These are phyloP conservation scores for Microctenopoma stevenorrisi DNA, from an alignment of 2,797 vertebrate species.

Conservation along the genomic window DNA sequence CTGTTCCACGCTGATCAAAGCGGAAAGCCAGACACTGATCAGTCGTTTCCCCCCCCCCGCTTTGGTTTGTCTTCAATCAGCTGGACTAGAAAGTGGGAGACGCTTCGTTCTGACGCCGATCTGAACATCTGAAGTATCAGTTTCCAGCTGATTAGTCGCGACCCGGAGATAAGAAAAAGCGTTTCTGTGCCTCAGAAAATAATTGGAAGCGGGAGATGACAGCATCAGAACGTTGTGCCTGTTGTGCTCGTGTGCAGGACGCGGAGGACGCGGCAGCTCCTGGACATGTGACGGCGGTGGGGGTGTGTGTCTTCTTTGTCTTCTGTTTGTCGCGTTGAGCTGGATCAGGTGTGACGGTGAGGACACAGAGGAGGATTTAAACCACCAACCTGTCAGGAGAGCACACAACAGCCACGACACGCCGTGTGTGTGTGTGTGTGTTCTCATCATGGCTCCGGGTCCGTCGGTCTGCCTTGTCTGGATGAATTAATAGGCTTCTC, in stretches of 20 bases:
- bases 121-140: conserved; percentile 36
- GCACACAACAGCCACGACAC: conserved; percentile 21
- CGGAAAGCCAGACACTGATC: conserved; percentile 21
- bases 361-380: too few relatives aligned
- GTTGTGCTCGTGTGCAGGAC: too few relatives aligned
- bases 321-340: too few relatives aligned
- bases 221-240: conserved; percentile 19
- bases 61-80: conserved; percentile 19
- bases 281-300: too few relatives aligned
- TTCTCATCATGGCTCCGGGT: conserved; percentile 64
- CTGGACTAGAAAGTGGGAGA: conserved; percentile 8
- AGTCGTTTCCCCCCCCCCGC: conserved; percentile 20
- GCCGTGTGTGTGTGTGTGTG: conserved; percentile 6
- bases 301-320: too few relatives aligned
- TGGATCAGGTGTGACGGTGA: too few relatives aligned
- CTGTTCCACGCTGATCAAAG: conserved; percentile 44
- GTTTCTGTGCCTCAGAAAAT: conserved; percentile 17
- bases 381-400: conserved; percentile 18
- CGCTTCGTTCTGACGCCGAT: conserved; percentile 25
- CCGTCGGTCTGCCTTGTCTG: conserved; percentile 60
- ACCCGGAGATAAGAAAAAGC: conserved; percentile 34
- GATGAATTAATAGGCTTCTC: conserved; percentile 60
- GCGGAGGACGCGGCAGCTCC: too few relatives aligned
- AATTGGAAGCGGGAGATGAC: conserved; percentile 46
- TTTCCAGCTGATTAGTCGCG: conserved; percentile 19